phyloP scores from a whole-genome alignment of 2,797 vertebrate species.

The Anableps anableps region DNA sequence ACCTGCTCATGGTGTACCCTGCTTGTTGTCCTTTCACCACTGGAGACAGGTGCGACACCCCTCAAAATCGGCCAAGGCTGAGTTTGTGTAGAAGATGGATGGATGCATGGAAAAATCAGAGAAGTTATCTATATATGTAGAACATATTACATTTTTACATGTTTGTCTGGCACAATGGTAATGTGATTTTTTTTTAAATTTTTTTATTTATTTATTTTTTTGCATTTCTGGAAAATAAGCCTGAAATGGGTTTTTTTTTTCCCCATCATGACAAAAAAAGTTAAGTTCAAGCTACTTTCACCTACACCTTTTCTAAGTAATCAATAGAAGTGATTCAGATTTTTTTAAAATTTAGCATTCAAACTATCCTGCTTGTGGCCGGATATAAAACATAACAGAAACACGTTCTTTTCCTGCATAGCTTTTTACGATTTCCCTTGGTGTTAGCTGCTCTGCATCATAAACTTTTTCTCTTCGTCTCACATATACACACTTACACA shows the following conservation, averaged over 20 bases:
- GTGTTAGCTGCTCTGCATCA: slow-evolving; percentile 62
- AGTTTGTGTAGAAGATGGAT: not conserved
- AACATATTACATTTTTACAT: too few species aligned
- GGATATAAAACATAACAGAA: slow-evolving; percentile 61
- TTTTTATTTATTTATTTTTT: not conserved
- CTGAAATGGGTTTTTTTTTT: not conserved
- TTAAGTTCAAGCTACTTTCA: not conserved
- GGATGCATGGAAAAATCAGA: not conserved
- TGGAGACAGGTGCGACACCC: not conserved
- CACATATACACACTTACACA: slow-evolving; percentile 60
- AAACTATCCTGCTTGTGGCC: slow-evolving; percentile 56
- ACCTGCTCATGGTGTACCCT: not conserved
- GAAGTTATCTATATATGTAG: too few species aligned
- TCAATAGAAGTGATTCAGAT: slow-evolving; percentile 22
- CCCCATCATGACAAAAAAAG: not conserved
- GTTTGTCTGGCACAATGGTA: not conserved
- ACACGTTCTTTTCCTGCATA: slow-evolving; percentile 48
- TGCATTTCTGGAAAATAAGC: not conserved
- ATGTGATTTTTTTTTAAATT: not conserved
- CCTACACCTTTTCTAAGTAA: slow-evolving; percentile 9
- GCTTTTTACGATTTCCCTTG: slow-evolving; percentile 72
- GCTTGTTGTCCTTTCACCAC: not conserved
- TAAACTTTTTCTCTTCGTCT: slow-evolving; percentile 67
- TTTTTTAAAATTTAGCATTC: slow-evolving; percentile 35
- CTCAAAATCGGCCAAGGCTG: not conserved